Evolutionary conservation across 2,113 vertebrate species (phyloP), one percentile per base, ranked within the genome.

Genomic region (Sigmodon hispidus): DNA sequence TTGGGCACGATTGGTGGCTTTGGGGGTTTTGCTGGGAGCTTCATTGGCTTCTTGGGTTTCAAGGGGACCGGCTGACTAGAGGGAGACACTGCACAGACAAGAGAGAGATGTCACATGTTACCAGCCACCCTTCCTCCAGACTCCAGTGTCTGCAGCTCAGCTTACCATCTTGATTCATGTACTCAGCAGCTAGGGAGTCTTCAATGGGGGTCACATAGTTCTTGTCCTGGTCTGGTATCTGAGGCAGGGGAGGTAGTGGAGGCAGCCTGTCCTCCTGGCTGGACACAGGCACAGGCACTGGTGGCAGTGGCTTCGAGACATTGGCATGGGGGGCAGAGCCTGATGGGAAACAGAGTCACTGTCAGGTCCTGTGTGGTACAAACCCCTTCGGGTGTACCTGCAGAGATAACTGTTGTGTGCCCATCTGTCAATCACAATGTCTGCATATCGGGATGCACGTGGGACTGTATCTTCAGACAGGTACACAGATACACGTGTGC

Each of bases 161-260:
- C 89, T 40, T 63, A 97, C 97, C 96, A 0, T 95, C 81, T n/a
- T 73, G 77, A 0, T 97, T 97, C 93, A 76, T n/a, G 0, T 97
- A 98, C n/a, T 89, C 84, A 4, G 61, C 43, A 17, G 63, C 45
- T 1, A 90, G 85, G 59, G 12, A 0, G 0, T 97, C 96, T 0
- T 1, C 92, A 21, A 94, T 96, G 86, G 97, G 97, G 17, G 67
- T 97, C 61, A 97, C 81, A 0, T 97, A 98, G 86, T 96, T 89
- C 76, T 97, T 93, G 1, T 97, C 94, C 21, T 91, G 72, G 91
- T 15, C 45, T 0, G 1, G 92, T 0, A 70, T 43, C 1, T 43
- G 92, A 43, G 94, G 89, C 48, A 79, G 31, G 16, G 77, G 80
- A 21, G 94, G 94, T 7, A 90, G 48, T 0, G 29, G 72, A 31